A percentile compares a stretch with the other conserved stretches of the same genome.
Conservation (phyloP, 64 coral and sea anemone species). For the Actinia tenebrosa region DNA sequence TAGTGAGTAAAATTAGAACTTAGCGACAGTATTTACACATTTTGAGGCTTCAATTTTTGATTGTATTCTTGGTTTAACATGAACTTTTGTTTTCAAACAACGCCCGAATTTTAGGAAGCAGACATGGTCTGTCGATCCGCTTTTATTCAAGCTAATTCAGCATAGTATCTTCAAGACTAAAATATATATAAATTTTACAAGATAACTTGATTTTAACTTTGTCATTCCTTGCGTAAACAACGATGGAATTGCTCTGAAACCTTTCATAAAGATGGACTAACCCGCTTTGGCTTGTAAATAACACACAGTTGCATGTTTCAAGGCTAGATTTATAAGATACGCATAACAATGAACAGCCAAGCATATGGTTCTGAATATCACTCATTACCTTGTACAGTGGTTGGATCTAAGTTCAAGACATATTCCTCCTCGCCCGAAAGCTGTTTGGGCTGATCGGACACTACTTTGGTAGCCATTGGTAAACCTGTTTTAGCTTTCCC, state of each 20-base stretch:
- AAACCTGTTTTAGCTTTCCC: slow-evolving; percentile 19
- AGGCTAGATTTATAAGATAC: neutral
- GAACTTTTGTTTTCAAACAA: neutral
- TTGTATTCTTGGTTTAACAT: neutral
- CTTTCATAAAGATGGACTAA: neutral
- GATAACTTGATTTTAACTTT: neutral
- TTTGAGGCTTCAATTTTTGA: too few species aligned
- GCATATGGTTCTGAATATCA: neutral
- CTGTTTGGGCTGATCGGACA: slow-evolving; percentile 26
- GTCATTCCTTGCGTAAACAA: neutral
- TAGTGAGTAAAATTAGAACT: too few species aligned
- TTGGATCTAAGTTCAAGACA: slow-evolving; percentile 53
- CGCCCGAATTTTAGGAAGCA: neutral
- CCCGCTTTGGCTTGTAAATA: neutral
- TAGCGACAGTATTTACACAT: too few species aligned
- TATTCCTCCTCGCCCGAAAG: slow-evolving; percentile 48
- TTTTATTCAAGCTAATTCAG: neutral
- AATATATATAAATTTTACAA: neutral
- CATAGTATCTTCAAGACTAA: neutral
- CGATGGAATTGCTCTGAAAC: neutral
- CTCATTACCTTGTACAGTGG: slow-evolving; percentile 27
- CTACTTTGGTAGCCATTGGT: slow-evolving; percentile 6
- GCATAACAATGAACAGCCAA: neutral
- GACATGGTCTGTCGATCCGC: neutral
- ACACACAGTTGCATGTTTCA: neutral